phyloP scores from a whole-genome alignment of 2,797 vertebrate genomes.

The Podarcis siculus region DNA sequence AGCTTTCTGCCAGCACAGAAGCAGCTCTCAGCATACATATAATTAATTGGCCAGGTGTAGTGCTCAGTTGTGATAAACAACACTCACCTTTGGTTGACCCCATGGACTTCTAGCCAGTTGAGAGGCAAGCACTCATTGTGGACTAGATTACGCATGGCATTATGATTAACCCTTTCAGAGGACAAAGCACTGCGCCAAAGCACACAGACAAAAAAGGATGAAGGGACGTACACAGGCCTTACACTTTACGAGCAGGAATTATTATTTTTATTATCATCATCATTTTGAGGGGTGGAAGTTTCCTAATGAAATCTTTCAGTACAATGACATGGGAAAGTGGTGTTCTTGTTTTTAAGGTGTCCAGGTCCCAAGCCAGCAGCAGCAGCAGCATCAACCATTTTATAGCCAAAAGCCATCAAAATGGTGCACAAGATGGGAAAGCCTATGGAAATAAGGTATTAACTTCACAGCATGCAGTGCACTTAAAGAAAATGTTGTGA shows the following conservation, averaged over 20 bases:
- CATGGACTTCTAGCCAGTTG: neutral
- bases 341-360: too few relatives aligned
- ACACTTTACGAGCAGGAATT: neutral
- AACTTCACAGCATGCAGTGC: too few relatives aligned
- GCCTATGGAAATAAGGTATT: too few relatives aligned
- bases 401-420: too few relatives aligned
- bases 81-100: slow-evolving; percentile 1
- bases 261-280: too few relatives aligned
- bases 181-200: neutral
- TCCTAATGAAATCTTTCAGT: neutral
- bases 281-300: too few relatives aligned
- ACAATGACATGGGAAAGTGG: too few relatives aligned
- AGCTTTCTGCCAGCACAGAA: neutral
- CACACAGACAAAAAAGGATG: neutral
- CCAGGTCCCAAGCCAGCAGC: too few relatives aligned
- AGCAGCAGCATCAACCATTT: too few relatives aligned
- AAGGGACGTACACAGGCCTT: neutral
- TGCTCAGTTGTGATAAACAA: neutral
- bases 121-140: neutral
- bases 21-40: neutral
- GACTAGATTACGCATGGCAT: neutral
- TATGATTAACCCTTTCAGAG: slow-evolving; percentile 7
- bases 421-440: too few relatives aligned
- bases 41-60: slow-evolving; percentile 23
- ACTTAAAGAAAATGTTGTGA: too few relatives aligned